Conservation (phyloP, 2,113 vertebrate genomes). For the Passer domesticus region DNA sequence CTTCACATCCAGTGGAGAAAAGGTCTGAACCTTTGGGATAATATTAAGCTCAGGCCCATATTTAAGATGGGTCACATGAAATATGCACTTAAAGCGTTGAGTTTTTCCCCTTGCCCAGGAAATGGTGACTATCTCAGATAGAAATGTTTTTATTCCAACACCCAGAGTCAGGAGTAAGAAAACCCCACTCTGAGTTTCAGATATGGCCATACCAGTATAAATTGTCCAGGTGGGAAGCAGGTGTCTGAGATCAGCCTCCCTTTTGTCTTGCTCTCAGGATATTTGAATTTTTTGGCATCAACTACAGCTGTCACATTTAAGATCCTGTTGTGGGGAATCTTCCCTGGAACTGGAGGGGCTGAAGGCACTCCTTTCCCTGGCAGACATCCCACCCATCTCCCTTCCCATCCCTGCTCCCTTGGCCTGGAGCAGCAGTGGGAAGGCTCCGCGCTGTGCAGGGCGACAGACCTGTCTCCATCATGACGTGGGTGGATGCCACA, state of each 20-base stretch:
- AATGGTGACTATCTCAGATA: not conserved
- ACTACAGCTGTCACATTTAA: not conserved
- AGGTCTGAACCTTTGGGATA: not conserved
- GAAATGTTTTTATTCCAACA: not conserved
- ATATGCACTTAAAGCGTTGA: rapidly evolving
- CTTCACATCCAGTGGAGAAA: not conserved
- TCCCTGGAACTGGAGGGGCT: not conserved
- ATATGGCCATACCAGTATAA: not conserved
- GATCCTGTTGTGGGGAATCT: rapidly evolving
- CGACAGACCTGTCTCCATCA: rapidly evolving
- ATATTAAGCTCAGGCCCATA: not conserved
- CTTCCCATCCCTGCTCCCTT: not conserved
- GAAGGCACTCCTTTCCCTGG: not conserved
- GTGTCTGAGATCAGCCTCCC: not conserved
- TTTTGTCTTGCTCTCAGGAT: not conserved
- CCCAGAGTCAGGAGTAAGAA: not conserved
- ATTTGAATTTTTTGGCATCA: not conserved
- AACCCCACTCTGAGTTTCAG: not conserved
- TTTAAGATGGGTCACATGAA: not conserved
- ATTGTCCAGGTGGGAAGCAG: not conserved
- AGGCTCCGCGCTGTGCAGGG: rapidly evolving
- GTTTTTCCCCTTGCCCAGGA: not conserved
- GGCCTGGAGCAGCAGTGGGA: not conserved
- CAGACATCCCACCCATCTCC: rapidly evolving
- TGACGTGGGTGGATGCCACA: rapidly evolving